These are phyloP conservation scores for Mesorhabditis belari DNA, from an alignment of 2,888 invertebrate species.

Conservation along the genomic window DNA sequence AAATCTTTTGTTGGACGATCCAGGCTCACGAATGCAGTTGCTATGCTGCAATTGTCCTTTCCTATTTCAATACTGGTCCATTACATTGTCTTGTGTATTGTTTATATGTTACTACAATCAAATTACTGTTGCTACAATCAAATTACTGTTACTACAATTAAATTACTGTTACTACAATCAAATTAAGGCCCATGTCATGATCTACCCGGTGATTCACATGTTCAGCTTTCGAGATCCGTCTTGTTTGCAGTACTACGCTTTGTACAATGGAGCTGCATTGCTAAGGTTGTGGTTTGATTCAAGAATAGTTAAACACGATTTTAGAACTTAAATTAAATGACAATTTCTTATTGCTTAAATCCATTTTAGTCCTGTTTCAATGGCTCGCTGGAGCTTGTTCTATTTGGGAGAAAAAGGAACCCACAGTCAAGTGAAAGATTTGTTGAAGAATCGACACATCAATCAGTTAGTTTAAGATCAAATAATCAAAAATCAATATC, in stretches of 20 bases:
- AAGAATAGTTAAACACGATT: background rate
- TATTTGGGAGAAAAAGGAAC: slow-evolving; percentile 43
- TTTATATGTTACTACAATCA: too few species aligned
- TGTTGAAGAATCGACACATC: slow-evolving; percentile 40
- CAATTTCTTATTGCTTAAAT: too few species aligned
- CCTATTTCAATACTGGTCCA: too few species aligned
- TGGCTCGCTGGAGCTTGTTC: slow-evolving; percentile 42
- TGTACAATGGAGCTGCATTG: slow-evolving; percentile 15
- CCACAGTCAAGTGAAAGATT: slow-evolving; percentile 32
- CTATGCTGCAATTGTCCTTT: too few species aligned
- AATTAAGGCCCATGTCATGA: slow-evolving; percentile 53
- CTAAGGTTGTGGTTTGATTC: too few species aligned
- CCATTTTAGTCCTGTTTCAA: slow-evolving; percentile 28
- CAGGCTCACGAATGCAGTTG: too few species aligned
- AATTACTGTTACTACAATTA: too few species aligned
- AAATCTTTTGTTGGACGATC: too few species aligned
- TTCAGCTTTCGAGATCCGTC: slow-evolving; percentile 51
- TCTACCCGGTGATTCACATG: slow-evolving; percentile 55
- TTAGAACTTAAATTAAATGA: slow-evolving; percentile 20
- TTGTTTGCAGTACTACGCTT: slow-evolving; percentile 40
- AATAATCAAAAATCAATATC: too few species aligned
- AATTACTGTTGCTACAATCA: too few species aligned
- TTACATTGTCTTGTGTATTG: too few species aligned
- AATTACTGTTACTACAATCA: too few species aligned
- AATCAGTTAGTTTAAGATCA: slow-evolving; percentile 13